Conservation (phyloP, 92 coral and sea anemone species). For the Porites rus region DNA sequence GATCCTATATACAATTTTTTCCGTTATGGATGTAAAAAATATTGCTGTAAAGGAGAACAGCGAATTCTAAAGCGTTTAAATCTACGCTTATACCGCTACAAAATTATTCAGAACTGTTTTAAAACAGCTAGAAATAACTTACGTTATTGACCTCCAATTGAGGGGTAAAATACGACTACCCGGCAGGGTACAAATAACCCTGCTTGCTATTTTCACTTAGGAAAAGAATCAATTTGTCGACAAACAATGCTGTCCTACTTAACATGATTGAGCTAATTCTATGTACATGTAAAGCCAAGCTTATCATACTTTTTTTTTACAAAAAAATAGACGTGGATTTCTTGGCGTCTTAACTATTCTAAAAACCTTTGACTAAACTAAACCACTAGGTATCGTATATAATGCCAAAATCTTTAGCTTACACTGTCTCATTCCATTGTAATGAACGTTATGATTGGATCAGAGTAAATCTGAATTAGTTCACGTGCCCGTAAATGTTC, state of each 20-base stretch:
- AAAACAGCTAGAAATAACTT: slow-evolving; percentile 22
- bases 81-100: not conserved
- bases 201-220: slow-evolving; percentile 37
- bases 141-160: slow-evolving; percentile 42
- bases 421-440: slow-evolving; percentile 84
- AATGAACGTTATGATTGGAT: slow-evolving; percentile 68
- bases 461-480: slow-evolving; percentile 61
- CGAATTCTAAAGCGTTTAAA: slow-evolving; percentile 9
- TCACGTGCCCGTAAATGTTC: slow-evolving; percentile 45
- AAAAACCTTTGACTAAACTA: not conserved
- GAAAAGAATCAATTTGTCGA: slow-evolving; percentile 47
- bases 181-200: slow-evolving; percentile 40
- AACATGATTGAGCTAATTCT: slow-evolving; percentile 43
- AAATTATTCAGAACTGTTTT: slow-evolving; percentile 20
- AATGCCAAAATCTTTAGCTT: slow-evolving; percentile 66
- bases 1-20: slow-evolving; percentile 44
- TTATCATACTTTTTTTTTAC: slow-evolving; percentile 3
- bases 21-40: slow-evolving; percentile 32
- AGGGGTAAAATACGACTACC: slow-evolving; percentile 30
- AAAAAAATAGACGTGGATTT: slow-evolving; percentile 6
- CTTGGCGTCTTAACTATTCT: not conserved
- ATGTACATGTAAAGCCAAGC: slow-evolving; percentile 42
- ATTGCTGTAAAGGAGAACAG: slow-evolving; percentile 25
- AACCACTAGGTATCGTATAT: not conserved
- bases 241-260: slow-evolving; percentile 50